A percentile compares a stretch with the other conserved stretches of the same genome.
phyloP scores from a whole-genome alignment of 2,113 vertebrate species.

The Dascyllus trimaculatus region DNA sequence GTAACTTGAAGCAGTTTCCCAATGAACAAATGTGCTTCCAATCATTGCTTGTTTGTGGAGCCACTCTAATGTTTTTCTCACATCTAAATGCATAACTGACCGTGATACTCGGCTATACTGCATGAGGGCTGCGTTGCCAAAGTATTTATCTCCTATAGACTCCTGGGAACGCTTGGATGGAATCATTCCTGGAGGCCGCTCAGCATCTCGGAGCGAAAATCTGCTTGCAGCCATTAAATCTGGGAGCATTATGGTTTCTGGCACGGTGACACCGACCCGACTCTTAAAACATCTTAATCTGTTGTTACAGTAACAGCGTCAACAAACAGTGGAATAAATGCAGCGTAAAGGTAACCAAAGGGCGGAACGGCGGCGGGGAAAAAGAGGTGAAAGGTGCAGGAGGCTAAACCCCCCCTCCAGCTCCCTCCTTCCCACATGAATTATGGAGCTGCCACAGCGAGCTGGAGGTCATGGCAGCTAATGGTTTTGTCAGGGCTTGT shows the following conservation, averaged over 20 bases:
- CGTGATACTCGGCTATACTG: not conserved
- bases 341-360: constrained; percentile 42
- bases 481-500: constrained; percentile 76
- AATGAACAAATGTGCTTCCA: too few relatives aligned
- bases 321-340: constrained; percentile 59
- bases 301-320: constrained; percentile 61
- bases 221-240: constrained; percentile 41
- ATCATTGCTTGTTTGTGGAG: not conserved
- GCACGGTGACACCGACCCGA: constrained; percentile 5
- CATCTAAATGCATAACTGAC: not conserved
- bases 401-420: not conserved
- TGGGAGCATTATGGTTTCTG: constrained; percentile 27
- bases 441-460: constrained; percentile 53
- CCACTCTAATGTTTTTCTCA: too few relatives aligned
- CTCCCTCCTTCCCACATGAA: constrained; percentile 17
- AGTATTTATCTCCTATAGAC: not conserved
- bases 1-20: too few relatives aligned
- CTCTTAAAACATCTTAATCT: constrained; percentile 23
- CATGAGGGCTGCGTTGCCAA: not conserved
- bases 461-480: constrained; percentile 72
- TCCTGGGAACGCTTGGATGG: constrained; percentile 25
- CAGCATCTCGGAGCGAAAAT: constrained; percentile 27
- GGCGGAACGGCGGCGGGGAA: not conserved
- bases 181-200: constrained; percentile 40
- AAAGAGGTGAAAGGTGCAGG: constrained; percentile 53